Evolutionary conservation across 2,888 invertebrate genomes (phyloP).

Genomic region (Creontiades dilutus): DNA sequence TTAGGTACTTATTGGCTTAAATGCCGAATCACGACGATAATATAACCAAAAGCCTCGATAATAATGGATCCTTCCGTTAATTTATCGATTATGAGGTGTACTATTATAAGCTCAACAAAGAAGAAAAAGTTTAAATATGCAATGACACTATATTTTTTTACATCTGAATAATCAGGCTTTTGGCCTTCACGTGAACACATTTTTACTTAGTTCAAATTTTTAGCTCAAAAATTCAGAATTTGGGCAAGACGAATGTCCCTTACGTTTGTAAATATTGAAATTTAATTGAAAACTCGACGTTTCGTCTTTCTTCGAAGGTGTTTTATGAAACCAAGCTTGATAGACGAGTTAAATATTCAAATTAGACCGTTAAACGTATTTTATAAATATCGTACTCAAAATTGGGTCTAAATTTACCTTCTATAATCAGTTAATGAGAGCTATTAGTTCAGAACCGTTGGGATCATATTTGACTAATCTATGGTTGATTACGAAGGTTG

Average conservation of each 20-base stretch:
- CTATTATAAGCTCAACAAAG: neutral
- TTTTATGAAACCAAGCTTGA: neutral
- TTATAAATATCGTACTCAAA: neutral
- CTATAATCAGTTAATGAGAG: too few relatives aligned
- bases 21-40: neutral
- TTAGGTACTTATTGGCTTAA: neutral
- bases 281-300: slow-evolving; percentile 19
- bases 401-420: too few relatives aligned
- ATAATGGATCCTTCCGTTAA: neutral
- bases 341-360: too few relatives aligned
- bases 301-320: neutral
- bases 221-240: neutral
- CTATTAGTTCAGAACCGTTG: too few relatives aligned
- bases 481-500: too few relatives aligned
- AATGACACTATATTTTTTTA: neutral
- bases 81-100: neutral
- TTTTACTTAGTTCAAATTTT: slow-evolving; percentile 28
- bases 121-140: neutral
- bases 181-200: slow-evolving; percentile 36
- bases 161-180: slow-evolving; percentile 20
- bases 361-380: slow-evolving; percentile 8
- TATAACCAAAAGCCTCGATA: slow-evolving; percentile 5
- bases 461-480: too few relatives aligned
- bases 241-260: neutral
- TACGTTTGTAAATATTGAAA: neutral